Evolutionary conservation across 2,888 invertebrate species (phyloP).

Genomic region (Diarsia brunnea): DNA sequence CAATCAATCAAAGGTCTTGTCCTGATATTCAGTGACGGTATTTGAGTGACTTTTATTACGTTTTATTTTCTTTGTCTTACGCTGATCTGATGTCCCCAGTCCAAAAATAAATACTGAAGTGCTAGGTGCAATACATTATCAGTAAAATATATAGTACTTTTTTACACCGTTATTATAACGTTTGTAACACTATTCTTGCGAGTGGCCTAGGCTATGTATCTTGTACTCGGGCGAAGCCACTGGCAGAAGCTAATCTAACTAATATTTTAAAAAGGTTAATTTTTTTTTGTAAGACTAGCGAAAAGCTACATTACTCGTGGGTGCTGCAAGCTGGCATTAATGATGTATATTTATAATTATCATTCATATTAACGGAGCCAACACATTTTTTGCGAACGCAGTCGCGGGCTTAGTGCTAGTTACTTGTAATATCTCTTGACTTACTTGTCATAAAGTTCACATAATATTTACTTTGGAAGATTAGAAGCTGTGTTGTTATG

Average conservation of each 20-base stretch:
- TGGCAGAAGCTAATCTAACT: too few species aligned
- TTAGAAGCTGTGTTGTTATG: constrained; percentile 10
- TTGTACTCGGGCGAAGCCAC: background rate
- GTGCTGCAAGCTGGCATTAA: too few species aligned
- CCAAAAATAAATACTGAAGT: constrained; percentile 16
- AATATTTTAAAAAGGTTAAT: too few species aligned
- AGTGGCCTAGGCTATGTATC: background rate
- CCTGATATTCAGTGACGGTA: constrained; percentile 18
- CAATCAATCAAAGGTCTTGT: constrained; percentile 43
- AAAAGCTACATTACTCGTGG: too few species aligned
- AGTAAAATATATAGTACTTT: background rate
- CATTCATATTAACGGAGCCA: too few species aligned
- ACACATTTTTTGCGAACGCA: background rate
- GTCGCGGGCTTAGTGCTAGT: background rate
- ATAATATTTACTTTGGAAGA: background rate
- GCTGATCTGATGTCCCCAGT: background rate
- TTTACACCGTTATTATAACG: background rate
- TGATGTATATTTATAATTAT: too few species aligned
- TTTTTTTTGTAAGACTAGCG: too few species aligned
- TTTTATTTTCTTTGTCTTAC: constrained; percentile 3
- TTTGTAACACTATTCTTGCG: background rate
- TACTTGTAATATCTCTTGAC: constrained; percentile 2
- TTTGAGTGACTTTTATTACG: constrained; percentile 20
- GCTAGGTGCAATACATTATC: constrained; percentile 6
- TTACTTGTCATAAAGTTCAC: background rate